Evolutionary conservation across 1,140 invertebrate genomes (phyloP).

Genomic region (Paraescarpia echinospica): DNA sequence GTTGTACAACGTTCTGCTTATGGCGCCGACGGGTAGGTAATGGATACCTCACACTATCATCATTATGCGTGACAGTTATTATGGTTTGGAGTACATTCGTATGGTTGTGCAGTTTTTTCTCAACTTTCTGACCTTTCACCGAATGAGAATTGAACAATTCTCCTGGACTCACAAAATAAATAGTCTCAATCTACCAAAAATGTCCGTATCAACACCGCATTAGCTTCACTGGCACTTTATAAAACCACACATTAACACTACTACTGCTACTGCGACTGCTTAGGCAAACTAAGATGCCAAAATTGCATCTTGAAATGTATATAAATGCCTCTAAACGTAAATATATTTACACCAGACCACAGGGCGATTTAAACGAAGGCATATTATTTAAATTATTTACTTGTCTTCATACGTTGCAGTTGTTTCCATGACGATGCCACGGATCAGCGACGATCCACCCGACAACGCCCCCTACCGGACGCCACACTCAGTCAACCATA

Average conservation of each 20-base stretch:
- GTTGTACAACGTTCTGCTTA: not conserved
- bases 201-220: too few species aligned
- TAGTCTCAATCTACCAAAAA: too few species aligned
- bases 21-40: not conserved
- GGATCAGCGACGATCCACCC: not conserved
- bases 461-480: not conserved
- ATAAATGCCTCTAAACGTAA: too few species aligned
- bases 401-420: not conserved
- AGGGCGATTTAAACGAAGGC: too few species aligned
- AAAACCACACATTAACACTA: too few species aligned
- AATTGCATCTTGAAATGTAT: too few species aligned
- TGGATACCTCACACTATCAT: not conserved
- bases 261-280: too few species aligned
- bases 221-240: too few species aligned
- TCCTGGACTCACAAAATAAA: not conserved
- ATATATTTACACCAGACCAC: too few species aligned
- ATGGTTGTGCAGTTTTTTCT: not conserved
- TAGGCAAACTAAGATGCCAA: too few species aligned
- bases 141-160: not conserved
- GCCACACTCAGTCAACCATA: not conserved
- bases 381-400: not conserved
- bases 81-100: not conserved
- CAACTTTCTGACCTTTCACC: not conserved
- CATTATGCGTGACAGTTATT: not conserved
- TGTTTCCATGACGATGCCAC: not conserved